Percentiles rank a stretch among this genome's conserved stretches.
These are phyloP conservation scores for Maconellicoccus hirsutus DNA, from an alignment of 1,140 invertebrate species.

Conservation along the genomic window DNA sequence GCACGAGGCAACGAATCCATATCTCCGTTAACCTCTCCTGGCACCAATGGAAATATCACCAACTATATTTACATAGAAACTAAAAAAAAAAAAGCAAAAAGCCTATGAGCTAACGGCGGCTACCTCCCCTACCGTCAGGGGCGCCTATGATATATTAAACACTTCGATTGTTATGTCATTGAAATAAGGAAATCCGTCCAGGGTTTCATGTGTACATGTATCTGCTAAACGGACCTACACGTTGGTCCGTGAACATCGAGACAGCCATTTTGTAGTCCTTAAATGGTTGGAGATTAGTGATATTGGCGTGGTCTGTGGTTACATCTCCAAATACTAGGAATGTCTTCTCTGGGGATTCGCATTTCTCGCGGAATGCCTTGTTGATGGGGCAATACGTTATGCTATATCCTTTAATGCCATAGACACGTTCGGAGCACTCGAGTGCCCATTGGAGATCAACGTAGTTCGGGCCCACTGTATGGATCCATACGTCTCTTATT, in stretches of 20 bases:
- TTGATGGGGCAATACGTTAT: conserved; percentile 54
- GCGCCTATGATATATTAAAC: no score
- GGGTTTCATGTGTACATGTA: conserved; percentile 52
- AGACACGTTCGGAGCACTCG: conserved; percentile 53
- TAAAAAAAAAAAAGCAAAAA: no score
- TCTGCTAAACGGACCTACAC: conserved; percentile 55
- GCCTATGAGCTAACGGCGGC: no score
- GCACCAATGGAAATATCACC: no score
- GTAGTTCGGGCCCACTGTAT: conserved; percentile 42
- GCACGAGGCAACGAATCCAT: no score
- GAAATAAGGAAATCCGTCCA: conserved; percentile 53
- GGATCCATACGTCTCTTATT: conserved; percentile 50
- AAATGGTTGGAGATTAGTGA: conserved; percentile 51
- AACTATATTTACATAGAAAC: no score
- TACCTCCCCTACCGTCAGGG: no score
- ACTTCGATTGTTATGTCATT: conserved; percentile 43
- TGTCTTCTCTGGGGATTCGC: not conserved
- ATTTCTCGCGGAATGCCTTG: conserved; percentile 22
- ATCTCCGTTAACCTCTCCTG: no score
- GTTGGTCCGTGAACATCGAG: conserved; percentile 56
- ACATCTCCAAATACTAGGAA: not conserved
- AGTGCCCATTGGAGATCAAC: conserved; percentile 56
- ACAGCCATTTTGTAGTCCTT: conserved; percentile 64
- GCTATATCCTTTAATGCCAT: conserved; percentile 48
- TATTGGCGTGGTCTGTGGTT: conserved; percentile 32